Conservation (phyloP, 2,113 vertebrate genomes). For the Arothron firmamentum region DNA sequence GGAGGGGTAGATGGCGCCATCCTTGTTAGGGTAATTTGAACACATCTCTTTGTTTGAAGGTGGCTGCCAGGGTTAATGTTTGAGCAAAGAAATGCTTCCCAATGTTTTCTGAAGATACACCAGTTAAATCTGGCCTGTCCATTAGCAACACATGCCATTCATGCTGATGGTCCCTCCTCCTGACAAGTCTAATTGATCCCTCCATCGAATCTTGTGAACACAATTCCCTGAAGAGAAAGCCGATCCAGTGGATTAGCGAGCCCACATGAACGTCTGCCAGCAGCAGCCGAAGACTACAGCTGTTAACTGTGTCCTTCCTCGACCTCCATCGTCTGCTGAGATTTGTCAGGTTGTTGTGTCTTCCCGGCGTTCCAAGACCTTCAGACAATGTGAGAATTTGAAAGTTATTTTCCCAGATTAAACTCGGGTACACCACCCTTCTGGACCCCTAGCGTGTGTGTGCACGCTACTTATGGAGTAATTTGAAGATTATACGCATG, state of each 20-base stretch:
- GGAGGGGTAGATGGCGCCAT: slow-evolving; percentile 9
- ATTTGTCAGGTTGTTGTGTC: slow-evolving; percentile 56
- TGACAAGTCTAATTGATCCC: slow-evolving; percentile 40
- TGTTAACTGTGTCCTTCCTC: slow-evolving; percentile 37
- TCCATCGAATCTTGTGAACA: slow-evolving; percentile 34
- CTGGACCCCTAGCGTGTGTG: neutral
- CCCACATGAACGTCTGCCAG: slow-evolving; percentile 37
- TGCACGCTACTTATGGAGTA: slow-evolving; percentile 1
- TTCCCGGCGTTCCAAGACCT: slow-evolving; percentile 32
- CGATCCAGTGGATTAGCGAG: slow-evolving; percentile 30
- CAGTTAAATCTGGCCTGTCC: slow-evolving; percentile 15
- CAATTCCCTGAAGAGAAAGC: slow-evolving; percentile 35
- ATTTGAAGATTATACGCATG: slow-evolving; percentile 15
- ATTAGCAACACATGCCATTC: slow-evolving; percentile 23
- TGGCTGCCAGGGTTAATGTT: slow-evolving; percentile 23
- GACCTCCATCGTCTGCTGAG: slow-evolving; percentile 37
- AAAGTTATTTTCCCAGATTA: slow-evolving; percentile 29
- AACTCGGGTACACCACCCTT: neutral
- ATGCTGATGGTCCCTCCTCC: slow-evolving; percentile 21
- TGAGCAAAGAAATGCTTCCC: slow-evolving; percentile 11
- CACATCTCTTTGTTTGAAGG: slow-evolving; percentile 33
- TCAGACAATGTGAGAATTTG: slow-evolving; percentile 35
- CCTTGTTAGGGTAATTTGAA: slow-evolving; percentile 43
- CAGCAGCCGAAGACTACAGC: slow-evolving; percentile 21
- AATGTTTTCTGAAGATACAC: neutral